Percentiles rank a stretch among this genome's conserved stretches.
Evolutionary conservation across 2,113 vertebrate species (phyloP).

Genomic region (Crypturellus undulatus): DNA sequence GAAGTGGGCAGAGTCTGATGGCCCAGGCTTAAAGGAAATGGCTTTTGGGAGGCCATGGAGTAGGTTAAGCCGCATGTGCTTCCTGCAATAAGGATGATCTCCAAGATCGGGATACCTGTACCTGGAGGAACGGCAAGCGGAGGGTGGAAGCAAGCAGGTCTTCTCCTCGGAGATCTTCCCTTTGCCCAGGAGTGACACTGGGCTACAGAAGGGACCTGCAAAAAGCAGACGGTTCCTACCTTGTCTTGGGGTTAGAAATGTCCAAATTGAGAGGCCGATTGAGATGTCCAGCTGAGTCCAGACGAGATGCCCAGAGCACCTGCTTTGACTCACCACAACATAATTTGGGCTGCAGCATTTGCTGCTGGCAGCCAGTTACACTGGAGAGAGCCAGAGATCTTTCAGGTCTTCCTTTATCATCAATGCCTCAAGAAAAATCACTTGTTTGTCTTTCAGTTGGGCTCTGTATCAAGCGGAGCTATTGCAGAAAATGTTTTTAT

Average conservation of each 20-base stretch:
- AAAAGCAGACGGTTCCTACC: background rate
- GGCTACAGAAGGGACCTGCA: background rate
- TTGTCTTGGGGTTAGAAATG: no score
- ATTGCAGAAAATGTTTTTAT: background rate
- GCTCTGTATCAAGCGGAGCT: background rate
- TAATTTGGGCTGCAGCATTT: background rate
- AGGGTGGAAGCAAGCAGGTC: background rate
- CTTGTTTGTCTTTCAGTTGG: background rate
- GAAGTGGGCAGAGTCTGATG: background rate
- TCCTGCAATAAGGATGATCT: background rate
- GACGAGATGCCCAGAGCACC: background rate
- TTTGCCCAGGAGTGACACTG: background rate
- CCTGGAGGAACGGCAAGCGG: background rate
- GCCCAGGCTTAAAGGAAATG: background rate
- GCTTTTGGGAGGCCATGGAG: background rate
- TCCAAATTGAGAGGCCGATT: no score
- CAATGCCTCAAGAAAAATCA: background rate
- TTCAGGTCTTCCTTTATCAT: background rate
- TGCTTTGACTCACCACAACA: background rate
- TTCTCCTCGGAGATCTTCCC: background rate
- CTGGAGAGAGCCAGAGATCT: background rate
- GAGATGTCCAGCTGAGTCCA: background rate
- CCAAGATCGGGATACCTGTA: background rate
- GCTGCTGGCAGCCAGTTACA: background rate
- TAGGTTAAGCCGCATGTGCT: background rate